phyloP scores from a whole-genome alignment of 2,888 invertebrate species.

The Petrolisthes cinctipes region DNA sequence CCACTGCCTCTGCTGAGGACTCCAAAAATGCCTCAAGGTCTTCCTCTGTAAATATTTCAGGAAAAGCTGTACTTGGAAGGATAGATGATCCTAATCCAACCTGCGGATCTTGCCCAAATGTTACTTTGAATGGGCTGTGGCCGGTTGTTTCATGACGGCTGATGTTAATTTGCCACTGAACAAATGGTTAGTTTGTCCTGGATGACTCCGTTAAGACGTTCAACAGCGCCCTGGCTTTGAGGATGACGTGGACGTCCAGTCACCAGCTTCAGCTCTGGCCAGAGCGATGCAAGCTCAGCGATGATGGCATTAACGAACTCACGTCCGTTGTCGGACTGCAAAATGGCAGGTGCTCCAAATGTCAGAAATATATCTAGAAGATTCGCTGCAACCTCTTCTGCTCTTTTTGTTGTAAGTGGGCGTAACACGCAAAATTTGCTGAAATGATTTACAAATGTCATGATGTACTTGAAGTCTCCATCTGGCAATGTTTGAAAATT shows the following conservation, averaged over 20 bases:
- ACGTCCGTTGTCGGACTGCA: constrained; percentile 38
- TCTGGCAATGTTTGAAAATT: too few relatives aligned
- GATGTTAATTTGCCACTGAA: constrained; percentile 41
- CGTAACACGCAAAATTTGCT: constrained; percentile 30
- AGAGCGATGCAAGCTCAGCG: constrained; percentile 18
- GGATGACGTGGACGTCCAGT: constrained; percentile 31
- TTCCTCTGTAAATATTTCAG: constrained; percentile 1
- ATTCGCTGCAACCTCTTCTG: constrained; percentile 17
- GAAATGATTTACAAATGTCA: constrained; percentile 41
- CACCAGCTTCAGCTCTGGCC: constrained; percentile 40
- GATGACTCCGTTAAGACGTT: constrained; percentile 20
- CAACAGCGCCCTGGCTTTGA: constrained; percentile 24
- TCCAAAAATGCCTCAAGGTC: constrained; percentile 29
- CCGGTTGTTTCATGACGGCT: constrained; percentile 30
- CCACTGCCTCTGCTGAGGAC: too few relatives aligned
- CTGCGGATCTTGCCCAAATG: constrained; percentile 28
- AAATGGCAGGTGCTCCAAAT: constrained; percentile 31
- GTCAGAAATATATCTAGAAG: constrained; percentile 17
- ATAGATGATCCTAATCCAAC: too few relatives aligned
- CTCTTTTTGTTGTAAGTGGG: constrained; percentile 30
- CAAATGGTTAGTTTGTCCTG: constrained; percentile 16
- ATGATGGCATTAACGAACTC: constrained; percentile 32
- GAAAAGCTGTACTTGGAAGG: too few relatives aligned
- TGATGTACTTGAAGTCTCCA: constrained; percentile 39
- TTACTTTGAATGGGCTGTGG: constrained; percentile 26